A percentile compares a stretch with the other conserved stretches of the same genome.
Conservation (phyloP, 2,888 invertebrate genomes). For the Camptogramma bilineatum region DNA sequence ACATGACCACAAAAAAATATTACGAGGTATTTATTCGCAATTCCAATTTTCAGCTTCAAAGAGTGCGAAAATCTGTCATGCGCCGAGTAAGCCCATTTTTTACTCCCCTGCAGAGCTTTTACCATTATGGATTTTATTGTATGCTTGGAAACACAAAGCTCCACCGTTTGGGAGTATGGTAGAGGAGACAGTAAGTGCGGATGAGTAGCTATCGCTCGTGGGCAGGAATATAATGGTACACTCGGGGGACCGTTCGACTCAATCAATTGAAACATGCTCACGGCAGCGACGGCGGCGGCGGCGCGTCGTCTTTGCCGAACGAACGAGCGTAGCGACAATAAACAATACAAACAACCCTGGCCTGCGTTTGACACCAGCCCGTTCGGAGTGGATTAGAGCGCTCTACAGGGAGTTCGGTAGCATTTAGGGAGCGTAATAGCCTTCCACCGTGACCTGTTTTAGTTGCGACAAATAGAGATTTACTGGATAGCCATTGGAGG, state of each 20-base stretch:
- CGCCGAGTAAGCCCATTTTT: slow-evolving; percentile 41
- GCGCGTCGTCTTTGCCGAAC: slow-evolving; percentile 75
- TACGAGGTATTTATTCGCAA: slow-evolving; percentile 41
- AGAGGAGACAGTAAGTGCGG: slow-evolving; percentile 62
- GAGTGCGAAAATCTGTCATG: slow-evolving; percentile 43
- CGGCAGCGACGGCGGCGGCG: slow-evolving; percentile 53
- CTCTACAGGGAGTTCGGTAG: slow-evolving; percentile 82
- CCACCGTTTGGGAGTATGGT: slow-evolving; percentile 50
- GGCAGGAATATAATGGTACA: slow-evolving; percentile 65
- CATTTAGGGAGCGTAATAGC: slow-evolving; percentile 84
- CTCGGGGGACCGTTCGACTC: slow-evolving; percentile 62
- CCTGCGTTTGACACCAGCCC: slow-evolving; percentile 85
- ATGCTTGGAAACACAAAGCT: slow-evolving; percentile 45
- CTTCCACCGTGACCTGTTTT: slow-evolving; percentile 84
- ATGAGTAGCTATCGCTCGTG: slow-evolving; percentile 62
- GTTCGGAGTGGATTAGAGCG: slow-evolving; percentile 83
- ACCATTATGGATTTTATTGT: slow-evolving; percentile 45
- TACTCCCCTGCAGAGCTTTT: slow-evolving; percentile 37
- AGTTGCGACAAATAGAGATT: slow-evolving; percentile 85
- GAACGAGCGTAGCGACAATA: slow-evolving; percentile 81
- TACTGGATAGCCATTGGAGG: slow-evolving; percentile 78
- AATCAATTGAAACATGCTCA: slow-evolving; percentile 79
- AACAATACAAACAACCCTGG: slow-evolving; percentile 84
- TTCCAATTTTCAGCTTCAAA: slow-evolving; percentile 45
- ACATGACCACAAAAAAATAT: slow-evolving; percentile 36